These are phyloP conservation scores for Potorous gilbertii DNA, from an alignment of 2,797 vertebrate species.

Conservation along the genomic window DNA sequence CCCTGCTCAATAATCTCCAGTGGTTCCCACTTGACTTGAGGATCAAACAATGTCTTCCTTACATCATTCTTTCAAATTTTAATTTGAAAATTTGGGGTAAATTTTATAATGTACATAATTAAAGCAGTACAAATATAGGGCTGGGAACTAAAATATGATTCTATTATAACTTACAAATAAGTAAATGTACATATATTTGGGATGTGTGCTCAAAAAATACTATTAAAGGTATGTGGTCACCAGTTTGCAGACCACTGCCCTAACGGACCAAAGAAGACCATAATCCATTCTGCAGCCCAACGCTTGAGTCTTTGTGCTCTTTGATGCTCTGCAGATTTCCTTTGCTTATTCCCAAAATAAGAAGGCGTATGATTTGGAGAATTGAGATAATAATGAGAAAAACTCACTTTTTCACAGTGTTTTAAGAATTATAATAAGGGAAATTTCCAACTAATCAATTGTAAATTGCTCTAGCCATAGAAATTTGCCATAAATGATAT, in stretches of 20 bases:
- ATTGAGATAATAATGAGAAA: neutral
- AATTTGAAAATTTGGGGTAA: no score
- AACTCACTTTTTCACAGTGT: neutral
- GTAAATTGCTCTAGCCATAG: neutral
- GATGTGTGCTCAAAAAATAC: no score
- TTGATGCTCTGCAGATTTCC: conserved; percentile 1
- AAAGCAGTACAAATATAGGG: no score
- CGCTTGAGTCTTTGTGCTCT: conserved; percentile 26
- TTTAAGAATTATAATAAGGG: neutral
- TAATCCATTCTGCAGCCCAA: conserved; percentile 15
- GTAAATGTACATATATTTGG: no score
- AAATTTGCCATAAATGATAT: neutral
- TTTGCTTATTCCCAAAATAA: conserved; percentile 25
- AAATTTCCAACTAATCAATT: neutral
- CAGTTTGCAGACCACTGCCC: neutral
- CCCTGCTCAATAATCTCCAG: no score
- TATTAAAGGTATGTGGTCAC: no score
- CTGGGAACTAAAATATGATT: no score
- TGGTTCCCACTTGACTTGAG: no score
- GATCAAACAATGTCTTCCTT: no score
- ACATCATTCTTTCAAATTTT: no score
- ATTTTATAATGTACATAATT: no score
- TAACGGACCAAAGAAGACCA: neutral
- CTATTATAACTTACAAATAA: no score
- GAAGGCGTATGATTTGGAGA: conserved; percentile 10